A percentile compares a stretch with the other conserved stretches of the same genome.
phyloP scores from a whole-genome alignment of 2,797 vertebrate genomes.

The Cossypha niveicapilla region DNA sequence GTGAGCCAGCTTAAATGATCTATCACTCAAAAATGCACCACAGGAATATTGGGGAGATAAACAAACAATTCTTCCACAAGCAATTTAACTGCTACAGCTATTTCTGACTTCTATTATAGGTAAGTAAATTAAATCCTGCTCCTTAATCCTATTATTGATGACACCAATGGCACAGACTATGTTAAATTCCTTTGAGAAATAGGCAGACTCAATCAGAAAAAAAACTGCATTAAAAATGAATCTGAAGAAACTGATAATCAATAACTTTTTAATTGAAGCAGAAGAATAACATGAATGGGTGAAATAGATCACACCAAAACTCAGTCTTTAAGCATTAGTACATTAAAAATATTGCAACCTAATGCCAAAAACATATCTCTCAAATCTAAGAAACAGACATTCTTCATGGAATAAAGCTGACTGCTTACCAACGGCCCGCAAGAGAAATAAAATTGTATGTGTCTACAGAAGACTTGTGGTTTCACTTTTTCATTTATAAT shows the following conservation, averaged over 20 bases:
- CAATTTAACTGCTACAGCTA: neutral
- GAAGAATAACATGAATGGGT: neutral
- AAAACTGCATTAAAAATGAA: neutral
- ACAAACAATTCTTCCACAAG: constrained; percentile 25
- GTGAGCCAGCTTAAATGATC: neutral
- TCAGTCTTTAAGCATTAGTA: neutral
- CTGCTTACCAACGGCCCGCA: neutral
- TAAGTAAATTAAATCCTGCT: neutral
- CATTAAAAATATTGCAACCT: neutral
- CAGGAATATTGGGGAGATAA: constrained; percentile 16
- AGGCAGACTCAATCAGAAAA: neutral
- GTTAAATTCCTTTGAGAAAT: neutral
- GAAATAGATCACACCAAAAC: neutral
- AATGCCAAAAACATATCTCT: neutral
- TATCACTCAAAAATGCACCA: neutral
- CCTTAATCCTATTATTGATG: neutral
- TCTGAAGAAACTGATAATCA: neutral
- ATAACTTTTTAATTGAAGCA: neutral
- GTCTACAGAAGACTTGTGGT: neutral
- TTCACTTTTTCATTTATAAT: neutral
- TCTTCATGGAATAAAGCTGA: neutral
- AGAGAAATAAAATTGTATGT: neutral
- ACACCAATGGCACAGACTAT: neutral
- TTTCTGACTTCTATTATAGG: neutral
- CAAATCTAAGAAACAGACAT: neutral